These are phyloP conservation scores for Autographa gamma DNA, from an alignment of 2,888 invertebrate genomes.

Conservation along the genomic window DNA sequence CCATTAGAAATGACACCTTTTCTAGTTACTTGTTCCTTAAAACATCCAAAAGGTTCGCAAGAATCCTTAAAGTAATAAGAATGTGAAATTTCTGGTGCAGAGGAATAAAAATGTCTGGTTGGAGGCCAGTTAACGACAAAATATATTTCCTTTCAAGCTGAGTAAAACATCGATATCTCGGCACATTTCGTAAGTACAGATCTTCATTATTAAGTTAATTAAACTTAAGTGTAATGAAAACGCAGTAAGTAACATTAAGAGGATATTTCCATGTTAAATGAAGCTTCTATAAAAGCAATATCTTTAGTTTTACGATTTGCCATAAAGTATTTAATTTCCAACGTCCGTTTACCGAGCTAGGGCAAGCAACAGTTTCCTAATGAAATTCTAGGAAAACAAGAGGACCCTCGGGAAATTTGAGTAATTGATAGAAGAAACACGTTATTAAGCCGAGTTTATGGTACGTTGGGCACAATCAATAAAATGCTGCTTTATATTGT, in stretches of 20 bases:
- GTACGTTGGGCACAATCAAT: neutral
- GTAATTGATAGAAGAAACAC: conserved; percentile 21
- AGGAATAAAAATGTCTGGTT: too few relatives aligned
- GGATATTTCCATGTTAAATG: neutral
- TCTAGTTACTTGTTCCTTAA: too few relatives aligned
- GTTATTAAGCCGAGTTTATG: conserved; percentile 15
- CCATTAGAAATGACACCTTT: too few relatives aligned
- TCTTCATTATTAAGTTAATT: neutral
- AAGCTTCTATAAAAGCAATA: conserved; percentile 27
- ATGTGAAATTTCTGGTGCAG: too few relatives aligned
- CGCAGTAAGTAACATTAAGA: neutral
- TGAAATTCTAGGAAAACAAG: conserved; percentile 54
- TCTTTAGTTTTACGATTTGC: conserved; percentile 33
- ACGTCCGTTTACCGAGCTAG: conserved; percentile 24
- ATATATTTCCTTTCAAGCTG: conserved; percentile 6
- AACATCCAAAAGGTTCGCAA: too few relatives aligned
- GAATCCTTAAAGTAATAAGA: too few relatives aligned
- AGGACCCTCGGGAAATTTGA: conserved; percentile 50
- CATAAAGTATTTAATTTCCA: conserved; percentile 43
- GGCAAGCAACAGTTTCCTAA: conserved; percentile 29
- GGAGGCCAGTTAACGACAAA: neutral
- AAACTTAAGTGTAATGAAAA: neutral
- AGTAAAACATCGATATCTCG: neutral
- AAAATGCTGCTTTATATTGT: neutral
- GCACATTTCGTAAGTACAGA: neutral